phyloP scores from a whole-genome alignment of 2,797 vertebrate species.

The Sylvilagus floridanus region DNA sequence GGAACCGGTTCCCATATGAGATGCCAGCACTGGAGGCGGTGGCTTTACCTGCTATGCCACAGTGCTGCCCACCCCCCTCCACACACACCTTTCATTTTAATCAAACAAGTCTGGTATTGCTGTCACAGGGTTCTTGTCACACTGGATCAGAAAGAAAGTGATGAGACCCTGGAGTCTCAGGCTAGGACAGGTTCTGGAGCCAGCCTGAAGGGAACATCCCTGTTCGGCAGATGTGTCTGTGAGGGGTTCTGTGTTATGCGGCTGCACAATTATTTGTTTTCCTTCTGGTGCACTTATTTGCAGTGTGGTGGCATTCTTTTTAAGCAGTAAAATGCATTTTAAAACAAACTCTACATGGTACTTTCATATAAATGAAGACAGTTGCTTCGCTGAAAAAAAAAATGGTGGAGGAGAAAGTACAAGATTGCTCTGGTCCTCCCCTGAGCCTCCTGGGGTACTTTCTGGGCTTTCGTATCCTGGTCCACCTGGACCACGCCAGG shows the following conservation, averaged over 20 bases:
- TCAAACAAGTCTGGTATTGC: conserved; percentile 62
- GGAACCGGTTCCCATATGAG: too few relatives aligned
- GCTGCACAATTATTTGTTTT: conserved; percentile 20
- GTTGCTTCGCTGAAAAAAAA: neutral
- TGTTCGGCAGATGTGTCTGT: neutral
- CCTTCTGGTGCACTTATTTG: neutral
- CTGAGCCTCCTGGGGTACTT: neutral
- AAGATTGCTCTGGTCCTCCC: neutral
- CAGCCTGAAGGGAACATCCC: neutral
- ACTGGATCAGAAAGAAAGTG: neutral
- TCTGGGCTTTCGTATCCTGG: neutral
- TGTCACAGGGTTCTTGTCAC: neutral
- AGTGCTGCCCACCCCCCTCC: too few relatives aligned
- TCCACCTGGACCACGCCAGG: neutral
- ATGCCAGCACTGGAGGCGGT: too few relatives aligned
- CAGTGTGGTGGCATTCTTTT: neutral
- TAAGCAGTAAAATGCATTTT: conserved; percentile 6
- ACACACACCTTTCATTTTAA: conserved; percentile 34
- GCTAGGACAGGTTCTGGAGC: neutral
- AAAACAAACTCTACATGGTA: conserved; percentile 8
- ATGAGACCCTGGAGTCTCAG: neutral
- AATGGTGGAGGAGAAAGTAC: neutral
- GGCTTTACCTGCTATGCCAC: too few relatives aligned
- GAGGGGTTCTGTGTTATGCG: neutral
- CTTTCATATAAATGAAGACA: conserved; percentile 23